These are phyloP conservation scores for Acanthosepion lycidas DNA, from an alignment of 2,888 invertebrate genomes.

Conservation along the genomic window DNA sequence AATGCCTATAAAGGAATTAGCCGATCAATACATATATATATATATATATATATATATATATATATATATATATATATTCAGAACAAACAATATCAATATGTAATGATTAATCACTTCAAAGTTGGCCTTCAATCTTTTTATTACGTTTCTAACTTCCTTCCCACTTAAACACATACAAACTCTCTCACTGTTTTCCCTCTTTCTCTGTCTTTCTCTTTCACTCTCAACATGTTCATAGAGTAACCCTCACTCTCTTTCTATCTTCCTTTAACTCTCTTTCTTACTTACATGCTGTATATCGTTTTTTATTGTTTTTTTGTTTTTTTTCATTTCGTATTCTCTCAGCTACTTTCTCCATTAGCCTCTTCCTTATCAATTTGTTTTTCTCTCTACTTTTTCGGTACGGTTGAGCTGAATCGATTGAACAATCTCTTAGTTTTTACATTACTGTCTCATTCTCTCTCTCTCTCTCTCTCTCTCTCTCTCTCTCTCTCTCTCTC, in stretches of 20 bases:
- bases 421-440: no score
- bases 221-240: not conserved
- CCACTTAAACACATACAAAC: no score
- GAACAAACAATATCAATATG: not conserved
- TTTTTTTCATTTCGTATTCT: not conserved
- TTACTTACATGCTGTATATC: not conserved
- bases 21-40: not conserved
- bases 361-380: no score
- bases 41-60: constrained; percentile 40
- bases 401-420: no score
- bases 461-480: no score
- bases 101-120: no score
- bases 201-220: not conserved
- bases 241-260: not conserved
- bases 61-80: constrained; percentile 6
- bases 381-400: no score
- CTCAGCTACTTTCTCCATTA: not conserved
- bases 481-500: no score
- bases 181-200: not conserved
- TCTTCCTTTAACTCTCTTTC: not conserved
- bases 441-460: no score
- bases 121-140: no score
- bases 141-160: not conserved
- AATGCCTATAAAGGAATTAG: no score
- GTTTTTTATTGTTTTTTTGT: not conserved